These are phyloP conservation scores for Bubalus kerabau DNA, from an alignment of 2,113 vertebrate species.

Conservation along the genomic window DNA sequence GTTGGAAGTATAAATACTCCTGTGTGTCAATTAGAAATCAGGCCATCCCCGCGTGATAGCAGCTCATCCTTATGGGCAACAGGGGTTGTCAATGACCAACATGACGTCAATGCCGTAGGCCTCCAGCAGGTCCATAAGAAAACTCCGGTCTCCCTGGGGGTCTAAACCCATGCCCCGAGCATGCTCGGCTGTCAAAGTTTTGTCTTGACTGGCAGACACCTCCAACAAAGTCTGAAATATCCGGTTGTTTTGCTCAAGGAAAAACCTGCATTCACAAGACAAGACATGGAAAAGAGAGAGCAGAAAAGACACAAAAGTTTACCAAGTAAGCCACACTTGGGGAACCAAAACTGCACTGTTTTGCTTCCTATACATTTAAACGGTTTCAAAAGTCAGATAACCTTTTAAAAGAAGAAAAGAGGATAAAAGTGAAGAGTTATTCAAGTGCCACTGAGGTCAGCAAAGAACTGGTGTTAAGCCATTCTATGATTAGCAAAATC, in stretches of 20 bases:
- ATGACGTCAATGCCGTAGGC: constrained; percentile 95
- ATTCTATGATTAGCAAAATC: rapidly evolving
- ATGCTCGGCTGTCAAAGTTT: constrained; percentile 93
- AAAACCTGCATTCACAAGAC: constrained; percentile 85
- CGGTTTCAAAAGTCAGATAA: background rate
- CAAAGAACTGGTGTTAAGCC: background rate
- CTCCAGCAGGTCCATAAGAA: constrained; percentile 95
- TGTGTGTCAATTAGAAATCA: constrained; percentile 61
- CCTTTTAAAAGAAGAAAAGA: background rate
- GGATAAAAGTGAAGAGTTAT: background rate
- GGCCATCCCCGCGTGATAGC: background rate
- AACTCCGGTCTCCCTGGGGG: constrained; percentile 93
- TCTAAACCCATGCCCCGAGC: constrained; percentile 97
- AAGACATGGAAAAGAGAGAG: background rate
- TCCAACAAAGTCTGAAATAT: constrained; percentile 97
- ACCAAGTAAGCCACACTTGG: background rate
- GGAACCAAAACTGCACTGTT: background rate
- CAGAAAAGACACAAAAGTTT: background rate
- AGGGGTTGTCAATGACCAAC: constrained; percentile 96
- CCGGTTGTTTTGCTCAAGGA: constrained; percentile 98
- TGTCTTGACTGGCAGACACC: constrained; percentile 91
- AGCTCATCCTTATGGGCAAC: constrained; percentile 86
- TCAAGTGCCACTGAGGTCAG: background rate
- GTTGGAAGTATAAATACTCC: constrained; percentile 74
- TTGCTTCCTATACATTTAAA: background rate